Evolutionary conservation across 2,113 vertebrate genomes (phyloP).

Genomic region (Macquaria ambigua): DNA sequence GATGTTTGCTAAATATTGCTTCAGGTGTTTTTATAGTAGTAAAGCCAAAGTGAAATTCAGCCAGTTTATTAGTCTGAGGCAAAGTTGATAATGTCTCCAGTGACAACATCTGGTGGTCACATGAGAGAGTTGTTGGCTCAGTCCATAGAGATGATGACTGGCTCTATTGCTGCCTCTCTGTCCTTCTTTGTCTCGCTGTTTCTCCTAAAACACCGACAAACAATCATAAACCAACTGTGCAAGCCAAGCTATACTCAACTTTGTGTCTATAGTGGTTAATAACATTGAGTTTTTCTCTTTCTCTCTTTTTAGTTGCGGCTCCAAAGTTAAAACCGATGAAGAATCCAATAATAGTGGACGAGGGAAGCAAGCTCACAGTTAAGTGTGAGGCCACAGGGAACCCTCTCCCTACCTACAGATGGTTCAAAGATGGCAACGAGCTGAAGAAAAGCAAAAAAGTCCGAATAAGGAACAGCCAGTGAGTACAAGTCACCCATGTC

Average conservation of each 20-base stretch:
- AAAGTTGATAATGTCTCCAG: constrained; percentile 71
- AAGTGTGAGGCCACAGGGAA: constrained; percentile 95
- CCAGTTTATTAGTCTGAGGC: constrained; percentile 72
- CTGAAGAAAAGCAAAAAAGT: constrained; percentile 93
- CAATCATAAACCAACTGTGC: constrained; percentile 18
- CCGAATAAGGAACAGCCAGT: constrained; percentile 91
- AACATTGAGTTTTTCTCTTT: constrained; percentile 38
- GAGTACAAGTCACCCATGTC: constrained; percentile 75
- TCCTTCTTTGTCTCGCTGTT: constrained; percentile 38
- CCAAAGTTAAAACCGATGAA: constrained; percentile 94
- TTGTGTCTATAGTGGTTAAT: constrained; percentile 23
- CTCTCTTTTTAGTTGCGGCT: constrained; percentile 83
- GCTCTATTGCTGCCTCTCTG: constrained; percentile 9
- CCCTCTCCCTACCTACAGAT: constrained; percentile 91
- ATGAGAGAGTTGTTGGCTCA: constrained; percentile 68
- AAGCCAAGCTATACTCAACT: constrained; percentile 29
- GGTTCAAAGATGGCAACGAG: constrained; percentile 97
- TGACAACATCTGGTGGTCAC: constrained; percentile 81
- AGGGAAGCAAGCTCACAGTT: constrained; percentile 90
- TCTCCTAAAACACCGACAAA: constrained; percentile 26
- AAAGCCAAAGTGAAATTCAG: constrained; percentile 50
- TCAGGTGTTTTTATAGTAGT: constrained; percentile 61
- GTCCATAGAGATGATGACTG: constrained; percentile 53
- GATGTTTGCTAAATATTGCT: constrained; percentile 60
- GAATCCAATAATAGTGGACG: constrained; percentile 87